Evolutionary conservation across 23 tunicate species (phyloP).

Genomic region (Aplidium turbinatum): DNA sequence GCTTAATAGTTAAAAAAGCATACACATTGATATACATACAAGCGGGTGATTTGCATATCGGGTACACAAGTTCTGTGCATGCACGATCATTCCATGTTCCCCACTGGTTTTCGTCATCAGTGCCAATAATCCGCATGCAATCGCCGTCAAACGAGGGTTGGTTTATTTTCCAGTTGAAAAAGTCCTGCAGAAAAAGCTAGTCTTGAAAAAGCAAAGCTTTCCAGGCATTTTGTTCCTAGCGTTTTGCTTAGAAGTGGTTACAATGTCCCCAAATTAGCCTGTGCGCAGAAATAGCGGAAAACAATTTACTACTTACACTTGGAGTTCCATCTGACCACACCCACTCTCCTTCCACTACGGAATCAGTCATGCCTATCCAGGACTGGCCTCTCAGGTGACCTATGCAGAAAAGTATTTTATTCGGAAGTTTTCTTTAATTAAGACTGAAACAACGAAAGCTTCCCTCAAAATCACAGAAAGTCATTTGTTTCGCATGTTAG

Average conservation of each 20-base stretch:
- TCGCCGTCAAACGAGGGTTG: slow-evolving; percentile 65
- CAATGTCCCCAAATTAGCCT: no score
- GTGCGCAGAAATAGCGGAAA: no score
- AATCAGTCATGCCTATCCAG: slow-evolving; percentile 63
- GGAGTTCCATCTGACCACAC: slow-evolving; percentile 69
- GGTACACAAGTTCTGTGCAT: slow-evolving; percentile 41
- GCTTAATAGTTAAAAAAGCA: not conserved
- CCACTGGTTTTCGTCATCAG: slow-evolving; percentile 48
- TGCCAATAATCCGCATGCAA: slow-evolving; percentile 70
- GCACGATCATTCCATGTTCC: slow-evolving; percentile 69
- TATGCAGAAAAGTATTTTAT: not conserved
- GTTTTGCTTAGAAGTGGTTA: no score
- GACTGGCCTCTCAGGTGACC: slow-evolving; percentile 64
- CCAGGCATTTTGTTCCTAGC: no score
- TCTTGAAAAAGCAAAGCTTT: no score
- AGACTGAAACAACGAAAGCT: no score
- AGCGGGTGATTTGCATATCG: slow-evolving; percentile 59
- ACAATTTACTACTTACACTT: slow-evolving; percentile 24
- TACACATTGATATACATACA: slow-evolving; percentile 16
- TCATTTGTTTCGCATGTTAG: no score
- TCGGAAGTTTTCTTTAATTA: no score
- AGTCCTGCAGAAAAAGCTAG: slow-evolving; percentile 54
- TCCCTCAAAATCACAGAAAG: no score
- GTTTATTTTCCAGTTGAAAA: slow-evolving; percentile 63
- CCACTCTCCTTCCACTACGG: not conserved